Evolutionary conservation across 2,113 vertebrate genomes (phyloP).

Genomic region (Leuciscus idus): DNA sequence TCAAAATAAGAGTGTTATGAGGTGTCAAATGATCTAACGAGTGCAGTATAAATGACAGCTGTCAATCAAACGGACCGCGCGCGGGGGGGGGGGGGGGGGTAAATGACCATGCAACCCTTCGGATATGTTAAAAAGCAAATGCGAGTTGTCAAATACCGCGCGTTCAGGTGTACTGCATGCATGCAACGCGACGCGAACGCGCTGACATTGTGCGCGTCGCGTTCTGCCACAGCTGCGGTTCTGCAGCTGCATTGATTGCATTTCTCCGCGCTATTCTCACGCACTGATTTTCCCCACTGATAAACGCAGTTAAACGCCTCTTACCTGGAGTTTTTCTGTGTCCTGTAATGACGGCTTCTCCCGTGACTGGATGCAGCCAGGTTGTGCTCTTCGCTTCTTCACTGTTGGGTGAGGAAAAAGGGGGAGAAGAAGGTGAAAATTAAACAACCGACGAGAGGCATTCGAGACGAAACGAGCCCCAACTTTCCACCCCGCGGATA

Average conservation of each 20-base stretch:
- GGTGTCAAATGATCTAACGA: not conserved
- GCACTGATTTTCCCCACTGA: not conserved
- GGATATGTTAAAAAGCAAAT: not conserved
- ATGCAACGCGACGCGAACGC: constrained; percentile 11
- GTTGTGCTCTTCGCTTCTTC: constrained; percentile 96
- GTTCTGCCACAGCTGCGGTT: constrained; percentile 4
- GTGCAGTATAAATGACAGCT: not conserved
- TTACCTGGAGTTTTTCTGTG: constrained; percentile 91
- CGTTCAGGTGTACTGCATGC: constrained; percentile 22
- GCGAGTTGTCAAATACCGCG: constrained; percentile 1
- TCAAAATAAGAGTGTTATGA: not conserved
- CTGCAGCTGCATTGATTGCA: constrained; percentile 16
- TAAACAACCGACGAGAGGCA: constrained; percentile 20
- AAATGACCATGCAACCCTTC: not conserved
- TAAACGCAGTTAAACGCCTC: not conserved
- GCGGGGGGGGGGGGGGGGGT: not conserved
- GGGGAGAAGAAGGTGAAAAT: constrained; percentile 54
- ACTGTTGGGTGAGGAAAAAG: constrained; percentile 74
- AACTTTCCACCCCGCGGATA: constrained; percentile 27
- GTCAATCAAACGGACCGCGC: not conserved
- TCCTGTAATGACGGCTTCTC: constrained; percentile 89
- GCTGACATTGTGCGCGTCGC: not conserved
- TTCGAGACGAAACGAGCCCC: constrained; percentile 16
- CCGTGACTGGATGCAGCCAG: constrained; percentile 93
- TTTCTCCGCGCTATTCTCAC: not conserved